Percentiles rank a stretch among this genome's conserved stretches.
Evolutionary conservation across 2,113 vertebrate species (phyloP).

Genomic region (Muntiacus muntjak): DNA sequence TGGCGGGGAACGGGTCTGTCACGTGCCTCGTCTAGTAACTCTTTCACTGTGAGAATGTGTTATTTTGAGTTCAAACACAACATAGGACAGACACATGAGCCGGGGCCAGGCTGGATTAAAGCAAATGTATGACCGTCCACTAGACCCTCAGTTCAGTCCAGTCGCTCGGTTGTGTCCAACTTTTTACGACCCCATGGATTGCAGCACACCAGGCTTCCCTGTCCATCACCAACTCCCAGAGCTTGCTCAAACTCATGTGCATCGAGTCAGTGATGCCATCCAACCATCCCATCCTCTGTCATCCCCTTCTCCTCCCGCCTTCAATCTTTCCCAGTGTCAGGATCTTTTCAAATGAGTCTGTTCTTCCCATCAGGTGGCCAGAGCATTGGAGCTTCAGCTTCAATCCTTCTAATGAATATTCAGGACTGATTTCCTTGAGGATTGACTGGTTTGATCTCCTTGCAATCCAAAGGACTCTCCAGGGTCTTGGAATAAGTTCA

Average conservation of each 20-base stretch:
- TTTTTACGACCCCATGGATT: background rate
- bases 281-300: background rate
- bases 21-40: accelerated
- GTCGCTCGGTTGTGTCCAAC: background rate
- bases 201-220: background rate
- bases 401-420: background rate
- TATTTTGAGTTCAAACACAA: background rate
- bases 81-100: background rate
- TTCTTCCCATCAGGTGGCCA: background rate
- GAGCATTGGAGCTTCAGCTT: background rate
- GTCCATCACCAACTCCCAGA: background rate
- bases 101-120: background rate
- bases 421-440: background rate
- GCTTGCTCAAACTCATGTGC: background rate
- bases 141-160: background rate
- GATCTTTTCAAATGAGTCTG: background rate
- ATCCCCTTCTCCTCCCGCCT: background rate
- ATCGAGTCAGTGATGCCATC: background rate
- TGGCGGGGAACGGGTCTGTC: accelerated
- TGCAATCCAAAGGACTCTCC: background rate
- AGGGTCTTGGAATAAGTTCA: background rate
- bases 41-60: background rate
- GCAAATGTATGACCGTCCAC: background rate
- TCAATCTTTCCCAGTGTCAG: background rate
- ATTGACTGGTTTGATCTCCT: background rate